Evolutionary conservation across 2,797 vertebrate species (phyloP).

Genomic region (Poeciliopsis turneri): DNA sequence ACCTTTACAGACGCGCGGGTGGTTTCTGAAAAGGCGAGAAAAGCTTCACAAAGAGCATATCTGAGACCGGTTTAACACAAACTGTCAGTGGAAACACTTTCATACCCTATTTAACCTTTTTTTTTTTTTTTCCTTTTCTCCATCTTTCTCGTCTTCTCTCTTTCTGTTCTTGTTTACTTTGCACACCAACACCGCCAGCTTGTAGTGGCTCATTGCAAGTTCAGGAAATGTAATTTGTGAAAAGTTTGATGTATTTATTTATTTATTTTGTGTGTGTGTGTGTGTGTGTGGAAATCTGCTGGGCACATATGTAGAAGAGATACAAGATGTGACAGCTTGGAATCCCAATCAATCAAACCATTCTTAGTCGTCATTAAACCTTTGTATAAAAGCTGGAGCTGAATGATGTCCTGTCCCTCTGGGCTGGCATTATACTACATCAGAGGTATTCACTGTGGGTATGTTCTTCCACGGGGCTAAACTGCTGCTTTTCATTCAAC

Average conservation of each 20-base stretch:
- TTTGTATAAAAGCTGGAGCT: conserved; percentile 47
- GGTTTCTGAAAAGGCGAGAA: conserved; percentile 77
- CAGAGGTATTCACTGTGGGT: conserved; percentile 40
- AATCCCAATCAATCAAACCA: conserved; percentile 61
- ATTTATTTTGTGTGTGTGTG: conserved; percentile 13
- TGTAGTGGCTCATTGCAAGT: conserved; percentile 46
- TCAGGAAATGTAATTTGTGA: neutral
- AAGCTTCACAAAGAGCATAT: conserved; percentile 76
- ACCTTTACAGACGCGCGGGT: conserved; percentile 72
- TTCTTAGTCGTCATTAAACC: conserved; percentile 63
- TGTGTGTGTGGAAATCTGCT: conserved; percentile 26
- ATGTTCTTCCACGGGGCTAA: conserved; percentile 51
- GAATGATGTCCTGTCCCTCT: conserved; percentile 52
- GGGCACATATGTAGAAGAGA: conserved; percentile 50
- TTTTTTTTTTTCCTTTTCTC: conserved; percentile 27
- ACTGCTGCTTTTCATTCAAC: conserved; percentile 60
- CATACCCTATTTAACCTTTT: conserved; percentile 49
- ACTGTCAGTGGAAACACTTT: conserved; percentile 79
- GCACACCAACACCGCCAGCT: conserved; percentile 35
- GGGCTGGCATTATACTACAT: conserved; percentile 50
- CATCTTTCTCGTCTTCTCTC: conserved; percentile 38
- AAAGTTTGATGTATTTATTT: neutral
- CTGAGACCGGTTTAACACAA: conserved; percentile 71
- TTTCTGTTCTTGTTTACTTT: conserved; percentile 56
- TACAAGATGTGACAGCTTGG: conserved; percentile 50